These are phyloP conservation scores for Octodonta nipae DNA, from an alignment of 2,888 invertebrate genomes.

Conservation along the genomic window DNA sequence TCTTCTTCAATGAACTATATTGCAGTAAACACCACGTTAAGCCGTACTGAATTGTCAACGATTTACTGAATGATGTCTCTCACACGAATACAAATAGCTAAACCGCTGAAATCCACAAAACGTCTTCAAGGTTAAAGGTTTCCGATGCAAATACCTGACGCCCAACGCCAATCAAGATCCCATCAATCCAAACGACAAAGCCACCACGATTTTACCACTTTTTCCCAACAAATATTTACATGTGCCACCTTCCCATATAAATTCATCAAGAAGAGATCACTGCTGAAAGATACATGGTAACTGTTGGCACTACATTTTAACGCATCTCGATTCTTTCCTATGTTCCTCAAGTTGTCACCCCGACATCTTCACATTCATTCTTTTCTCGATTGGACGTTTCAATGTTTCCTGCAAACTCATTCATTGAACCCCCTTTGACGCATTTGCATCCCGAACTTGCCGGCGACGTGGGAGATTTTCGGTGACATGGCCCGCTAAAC, in stretches of 20 bases:
- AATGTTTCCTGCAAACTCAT: constrained; percentile 20
- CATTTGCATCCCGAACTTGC: constrained; percentile 27
- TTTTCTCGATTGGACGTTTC: constrained; percentile 22
- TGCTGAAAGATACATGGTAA: constrained; percentile 18
- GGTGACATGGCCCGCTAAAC: constrained; percentile 19
- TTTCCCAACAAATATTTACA: constrained; percentile 13
- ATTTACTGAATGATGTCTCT: no score
- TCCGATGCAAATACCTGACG: no score
- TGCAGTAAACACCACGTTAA: no score
- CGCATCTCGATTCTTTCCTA: constrained; percentile 20
- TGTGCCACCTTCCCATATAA: constrained; percentile 20
- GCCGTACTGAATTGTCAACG: no score
- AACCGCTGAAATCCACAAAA: no score
- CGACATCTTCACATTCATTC: constrained; percentile 11
- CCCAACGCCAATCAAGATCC: no score
- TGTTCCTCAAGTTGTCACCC: constrained; percentile 29
- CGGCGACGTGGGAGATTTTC: constrained; percentile 31
- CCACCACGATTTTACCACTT: constrained; percentile 1
- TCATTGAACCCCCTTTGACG: constrained; percentile 15
- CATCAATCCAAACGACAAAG: no score
- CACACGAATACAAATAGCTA: no score
- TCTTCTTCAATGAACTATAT: no score
- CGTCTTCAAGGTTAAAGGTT: no score
- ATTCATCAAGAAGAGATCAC: constrained; percentile 15
- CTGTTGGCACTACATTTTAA: constrained; percentile 21